phyloP scores from a whole-genome alignment of 30 jellyfish, hydroid and myxozoan genomes.

The Catostylus mosaicus region DNA sequence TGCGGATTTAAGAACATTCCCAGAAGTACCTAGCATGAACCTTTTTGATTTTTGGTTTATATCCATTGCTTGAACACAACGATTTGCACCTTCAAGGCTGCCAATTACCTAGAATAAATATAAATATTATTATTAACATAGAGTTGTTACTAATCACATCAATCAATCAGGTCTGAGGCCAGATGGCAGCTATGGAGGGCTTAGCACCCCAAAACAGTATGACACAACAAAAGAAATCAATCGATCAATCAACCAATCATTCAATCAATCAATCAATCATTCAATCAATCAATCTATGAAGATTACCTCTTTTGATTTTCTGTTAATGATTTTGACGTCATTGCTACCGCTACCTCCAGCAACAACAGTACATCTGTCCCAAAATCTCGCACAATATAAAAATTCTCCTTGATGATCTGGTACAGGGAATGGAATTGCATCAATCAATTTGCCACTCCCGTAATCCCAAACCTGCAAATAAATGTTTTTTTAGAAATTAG shows the following conservation, averaged over 20 bases:
- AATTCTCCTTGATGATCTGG: conserved; percentile 82
- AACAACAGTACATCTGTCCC: conserved; percentile 57
- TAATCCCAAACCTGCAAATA: conserved; percentile 89
- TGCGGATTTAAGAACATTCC: conserved; percentile 63
- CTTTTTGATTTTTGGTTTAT: conserved; percentile 39
- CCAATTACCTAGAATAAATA: conserved; percentile 58
- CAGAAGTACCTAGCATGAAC: conserved; percentile 80
- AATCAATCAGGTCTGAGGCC: too few relatives aligned
- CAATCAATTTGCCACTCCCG: conserved; percentile 75
- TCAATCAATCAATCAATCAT: too few relatives aligned
- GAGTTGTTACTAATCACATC: too few relatives aligned
- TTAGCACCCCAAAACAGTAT: too few relatives aligned
- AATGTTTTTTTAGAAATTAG: too few relatives aligned
- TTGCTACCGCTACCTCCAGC: conserved; percentile 99
- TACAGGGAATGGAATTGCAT: conserved; percentile 72
- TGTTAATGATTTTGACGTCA: conserved; percentile 76
- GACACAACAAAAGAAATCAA: too few relatives aligned
- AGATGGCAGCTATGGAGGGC: too few relatives aligned
- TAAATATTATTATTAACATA: neutral
- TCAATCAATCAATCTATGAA: neutral
- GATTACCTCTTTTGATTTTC: conserved; percentile 53
- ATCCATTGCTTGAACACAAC: conserved; percentile 92
- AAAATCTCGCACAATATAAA: conserved; percentile 90
- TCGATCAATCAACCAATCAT: too few relatives aligned
- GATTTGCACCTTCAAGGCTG: conserved; percentile 48